These are phyloP conservation scores for Alviniconcha strummeri DNA, from an alignment of 2,888 invertebrate genomes.

Conservation along the genomic window DNA sequence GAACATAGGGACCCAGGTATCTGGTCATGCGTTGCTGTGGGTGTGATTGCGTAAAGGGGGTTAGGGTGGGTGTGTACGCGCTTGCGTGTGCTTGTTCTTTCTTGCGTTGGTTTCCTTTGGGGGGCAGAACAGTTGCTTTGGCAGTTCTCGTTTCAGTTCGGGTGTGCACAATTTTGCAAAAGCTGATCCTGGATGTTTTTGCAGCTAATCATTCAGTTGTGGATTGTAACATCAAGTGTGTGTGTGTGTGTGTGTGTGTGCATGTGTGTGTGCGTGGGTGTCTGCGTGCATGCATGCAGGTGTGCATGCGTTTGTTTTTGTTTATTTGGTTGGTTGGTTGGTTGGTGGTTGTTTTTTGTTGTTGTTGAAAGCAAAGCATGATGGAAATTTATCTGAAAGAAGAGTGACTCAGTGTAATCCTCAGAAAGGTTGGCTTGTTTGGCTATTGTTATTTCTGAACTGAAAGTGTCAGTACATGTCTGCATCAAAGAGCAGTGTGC, in stretches of 20 bases:
- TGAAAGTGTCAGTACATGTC: no score
- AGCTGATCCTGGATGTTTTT: background rate
- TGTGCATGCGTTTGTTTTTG: background rate
- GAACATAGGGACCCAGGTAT: background rate
- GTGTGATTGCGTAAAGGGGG: background rate
- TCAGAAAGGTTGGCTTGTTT: background rate
- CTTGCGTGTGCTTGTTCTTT: background rate
- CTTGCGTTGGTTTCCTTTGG: background rate
- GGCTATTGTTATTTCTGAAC: no score
- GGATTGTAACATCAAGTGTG: background rate
- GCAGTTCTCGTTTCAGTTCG: background rate
- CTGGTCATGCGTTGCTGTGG: background rate
- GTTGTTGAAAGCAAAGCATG: background rate
- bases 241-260: constrained; percentile 18
- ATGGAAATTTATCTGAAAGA: background rate
- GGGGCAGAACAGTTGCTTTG: no score
- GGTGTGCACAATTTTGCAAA: background rate
- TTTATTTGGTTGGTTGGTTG: background rate
- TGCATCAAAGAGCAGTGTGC: no score
- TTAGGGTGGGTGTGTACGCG: background rate
- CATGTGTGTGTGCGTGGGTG: background rate
- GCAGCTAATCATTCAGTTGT: background rate
- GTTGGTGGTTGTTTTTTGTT: no score
- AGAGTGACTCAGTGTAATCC: background rate
- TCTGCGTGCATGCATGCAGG: background rate